These are phyloP conservation scores for Sebastes hubbsi DNA, from an alignment of 2,797 vertebrate genomes.

Conservation along the genomic window DNA sequence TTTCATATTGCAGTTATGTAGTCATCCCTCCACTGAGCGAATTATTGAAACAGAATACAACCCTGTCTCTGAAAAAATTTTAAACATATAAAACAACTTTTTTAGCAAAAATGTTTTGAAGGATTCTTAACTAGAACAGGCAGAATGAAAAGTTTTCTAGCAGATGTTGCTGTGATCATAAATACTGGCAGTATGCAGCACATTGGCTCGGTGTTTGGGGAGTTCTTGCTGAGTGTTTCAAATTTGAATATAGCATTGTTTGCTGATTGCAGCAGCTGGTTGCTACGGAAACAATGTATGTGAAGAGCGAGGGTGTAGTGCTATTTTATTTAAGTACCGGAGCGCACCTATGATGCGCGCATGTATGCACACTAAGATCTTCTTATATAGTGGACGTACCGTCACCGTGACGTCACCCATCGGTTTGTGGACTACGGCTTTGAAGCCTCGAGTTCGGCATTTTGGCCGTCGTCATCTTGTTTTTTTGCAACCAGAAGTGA, in stretches of 20 bases:
- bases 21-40: neutral
- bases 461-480: too few species aligned
- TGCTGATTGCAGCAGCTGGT: neutral
- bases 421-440: too few species aligned
- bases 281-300: neutral
- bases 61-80: neutral
- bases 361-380: neutral
- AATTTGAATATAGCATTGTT: neutral
- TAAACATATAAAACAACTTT: neutral
- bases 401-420: too few species aligned
- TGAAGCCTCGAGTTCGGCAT: too few species aligned
- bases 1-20: neutral
- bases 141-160: neutral
- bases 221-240: neutral
- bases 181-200: neutral
- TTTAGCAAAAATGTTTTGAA: neutral
- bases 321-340: neutral
- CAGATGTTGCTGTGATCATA: neutral
- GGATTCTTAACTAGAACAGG: neutral
- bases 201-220: neutral
- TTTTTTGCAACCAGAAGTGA: too few species aligned
- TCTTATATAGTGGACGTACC: too few species aligned
- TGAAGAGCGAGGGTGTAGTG: neutral
- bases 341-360: neutral
- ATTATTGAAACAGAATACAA: neutral